Conservation (phyloP, 1,140 invertebrate species). For the Rhizoglyphus robini region DNA sequence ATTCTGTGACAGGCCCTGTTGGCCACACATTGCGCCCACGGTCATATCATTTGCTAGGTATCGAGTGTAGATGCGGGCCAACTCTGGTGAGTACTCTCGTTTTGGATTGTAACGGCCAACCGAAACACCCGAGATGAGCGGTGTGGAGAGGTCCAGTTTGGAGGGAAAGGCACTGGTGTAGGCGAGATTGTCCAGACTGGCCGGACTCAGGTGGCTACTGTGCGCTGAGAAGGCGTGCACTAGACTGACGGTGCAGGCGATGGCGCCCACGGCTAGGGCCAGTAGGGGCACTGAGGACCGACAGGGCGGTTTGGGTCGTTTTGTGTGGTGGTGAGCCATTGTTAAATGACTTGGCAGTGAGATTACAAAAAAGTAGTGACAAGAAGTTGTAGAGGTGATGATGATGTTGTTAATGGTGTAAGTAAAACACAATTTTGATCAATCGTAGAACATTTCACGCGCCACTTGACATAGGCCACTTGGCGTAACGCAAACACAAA, state of each 20-base stretch:
- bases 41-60: conserved; percentile 16
- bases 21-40: conserved; percentile 1
- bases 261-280: neutral
- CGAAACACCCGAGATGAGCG: neutral
- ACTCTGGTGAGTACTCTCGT: conserved; percentile 21
- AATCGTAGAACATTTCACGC: too few species aligned
- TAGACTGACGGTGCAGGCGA: neutral
- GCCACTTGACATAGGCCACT: too few species aligned
- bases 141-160: conserved; percentile 12
- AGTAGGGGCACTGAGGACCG: too few species aligned
- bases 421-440: too few species aligned
- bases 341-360: too few species aligned
- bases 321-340: too few species aligned
- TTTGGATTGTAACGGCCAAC: conserved; percentile 19
- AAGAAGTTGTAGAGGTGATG: too few species aligned
- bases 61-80: conserved; percentile 18
- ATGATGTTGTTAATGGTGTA: too few species aligned
- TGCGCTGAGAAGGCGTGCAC: neutral
- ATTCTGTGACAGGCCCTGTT: conserved; percentile 2
- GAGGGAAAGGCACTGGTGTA: conserved; percentile 15
- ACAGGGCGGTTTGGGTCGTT: too few species aligned
- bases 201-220: neutral
- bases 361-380: too few species aligned
- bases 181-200: neutral
- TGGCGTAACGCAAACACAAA: too few species aligned